Conservation (phyloP, 2,888 invertebrate species). For the Uropetala carovei region DNA sequence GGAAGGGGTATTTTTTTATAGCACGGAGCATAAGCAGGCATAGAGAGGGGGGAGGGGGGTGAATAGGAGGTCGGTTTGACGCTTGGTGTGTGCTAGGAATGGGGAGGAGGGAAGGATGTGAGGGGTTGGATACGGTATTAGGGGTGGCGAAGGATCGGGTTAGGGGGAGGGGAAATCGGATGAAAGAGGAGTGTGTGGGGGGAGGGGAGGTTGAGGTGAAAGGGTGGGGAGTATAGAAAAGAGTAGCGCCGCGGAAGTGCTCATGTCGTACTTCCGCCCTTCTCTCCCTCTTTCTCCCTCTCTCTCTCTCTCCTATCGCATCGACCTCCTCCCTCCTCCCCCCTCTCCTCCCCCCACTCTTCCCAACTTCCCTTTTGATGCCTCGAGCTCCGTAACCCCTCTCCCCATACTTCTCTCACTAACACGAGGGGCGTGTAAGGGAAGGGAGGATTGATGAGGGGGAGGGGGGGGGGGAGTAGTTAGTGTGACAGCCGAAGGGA, state of each 20-base stretch:
- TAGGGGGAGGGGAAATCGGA: not conserved
- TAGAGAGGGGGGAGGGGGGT: no score
- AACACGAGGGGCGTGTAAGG: no score
- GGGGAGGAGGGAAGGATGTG: no score
- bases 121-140: no score
- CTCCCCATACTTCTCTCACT: not conserved
- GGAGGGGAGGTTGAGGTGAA: not conserved
- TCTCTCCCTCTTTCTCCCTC: not conserved
- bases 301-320: not conserved
- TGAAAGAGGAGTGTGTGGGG: not conserved
- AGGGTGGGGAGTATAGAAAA: not conserved
- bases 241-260: conserved; percentile 47
- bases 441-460: no score
- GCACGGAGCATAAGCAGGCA: no score
- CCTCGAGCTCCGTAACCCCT: not conserved
- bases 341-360: not conserved
- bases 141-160: not conserved
- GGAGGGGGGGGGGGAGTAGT: no score
- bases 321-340: not conserved
- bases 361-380: conserved; percentile 9
- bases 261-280: conserved; percentile 59
- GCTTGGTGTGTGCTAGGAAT: no score
- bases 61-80: no score
- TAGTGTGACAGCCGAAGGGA: no score
- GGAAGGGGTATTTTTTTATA: no score